phyloP scores from a whole-genome alignment of 2,797 vertebrate genomes.

The Bradypodion pumilum region DNA sequence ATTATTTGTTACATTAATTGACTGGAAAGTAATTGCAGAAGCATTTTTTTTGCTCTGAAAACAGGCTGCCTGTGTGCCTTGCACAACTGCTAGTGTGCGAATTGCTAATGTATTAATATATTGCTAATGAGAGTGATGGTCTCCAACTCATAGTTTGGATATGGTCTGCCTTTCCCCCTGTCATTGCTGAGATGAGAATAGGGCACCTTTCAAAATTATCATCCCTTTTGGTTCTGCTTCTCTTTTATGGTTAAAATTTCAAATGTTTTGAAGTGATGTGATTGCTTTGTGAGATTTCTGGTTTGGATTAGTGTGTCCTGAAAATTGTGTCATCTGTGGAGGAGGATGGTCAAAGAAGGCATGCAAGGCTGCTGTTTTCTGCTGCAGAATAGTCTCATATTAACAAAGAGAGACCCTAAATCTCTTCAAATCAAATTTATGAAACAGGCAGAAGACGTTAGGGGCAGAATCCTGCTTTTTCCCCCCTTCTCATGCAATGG shows the following conservation, averaged over 20 bases:
- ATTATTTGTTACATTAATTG: no score
- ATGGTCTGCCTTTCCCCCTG: neutral
- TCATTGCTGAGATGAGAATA: neutral
- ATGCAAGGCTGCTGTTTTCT: neutral
- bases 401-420: neutral
- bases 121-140: no score
- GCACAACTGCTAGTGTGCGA: no score
- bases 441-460: neutral
- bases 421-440: neutral
- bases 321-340: neutral
- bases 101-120: no score
- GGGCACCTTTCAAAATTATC: neutral
- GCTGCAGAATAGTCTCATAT: neutral
- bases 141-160: no score
- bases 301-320: no score
- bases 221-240: neutral
- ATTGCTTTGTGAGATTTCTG: neutral
- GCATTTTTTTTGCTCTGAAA: no score
- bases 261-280: neutral
- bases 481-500: no score
- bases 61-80: no score
- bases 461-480: no score
- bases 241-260: neutral
- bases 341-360: neutral
- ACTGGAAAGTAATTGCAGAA: no score